Base-by-base conservation (phyloP, 1,140 invertebrate genomes). In the Ptiloglossa arizonensis region DNA sequence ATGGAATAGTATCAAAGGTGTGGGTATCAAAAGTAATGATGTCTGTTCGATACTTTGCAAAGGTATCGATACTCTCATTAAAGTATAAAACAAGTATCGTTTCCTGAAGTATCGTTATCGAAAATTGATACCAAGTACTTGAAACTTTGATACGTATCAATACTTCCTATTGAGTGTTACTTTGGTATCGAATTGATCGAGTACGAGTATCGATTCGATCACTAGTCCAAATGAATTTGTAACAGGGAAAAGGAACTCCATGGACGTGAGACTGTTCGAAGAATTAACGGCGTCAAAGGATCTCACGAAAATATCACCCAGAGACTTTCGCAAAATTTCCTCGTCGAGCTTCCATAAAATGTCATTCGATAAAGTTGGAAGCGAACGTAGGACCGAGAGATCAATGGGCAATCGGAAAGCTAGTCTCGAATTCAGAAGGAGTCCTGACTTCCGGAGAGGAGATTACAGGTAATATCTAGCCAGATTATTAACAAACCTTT, bases 261-360 rank as follows among this genome's bases (percentile, higher is more conserved):
- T 92, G 83, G 92, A 92, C 50, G 56, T 91, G 5, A 87, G 86
- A 75, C 82, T 91, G 54, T 78, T 91, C 48, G 91, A 93, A 46
- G 91, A 92, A 63, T 80, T 92, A 32, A 87, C 81, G 5, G 71
- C 75, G 5, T 46, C 82, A 15, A 89, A 85, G 46, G 90, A 91
- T 50, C 77, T 85, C 9, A 74, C 75, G 2, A 91, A 89, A 81
- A 82, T 84, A 57, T 92, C 91, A 0, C 89, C 90, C 0, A 85
- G 89, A 62, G 90, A 92, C 77, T 92, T 91, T 19, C 83, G 89
- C 2, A 91, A 91, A 44, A 80, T 82, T 22, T 89, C 90, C 0
- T 91, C 90, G 0, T 87, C 89, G 3, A 91, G 90, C 69, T 91
- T 93, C 80, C 91, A 89, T 29, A 91, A 92, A 87, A 93, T 91